Base-by-base conservation (phyloP, 2,113 vertebrate species). In the Dicaeum eximium region DNA sequence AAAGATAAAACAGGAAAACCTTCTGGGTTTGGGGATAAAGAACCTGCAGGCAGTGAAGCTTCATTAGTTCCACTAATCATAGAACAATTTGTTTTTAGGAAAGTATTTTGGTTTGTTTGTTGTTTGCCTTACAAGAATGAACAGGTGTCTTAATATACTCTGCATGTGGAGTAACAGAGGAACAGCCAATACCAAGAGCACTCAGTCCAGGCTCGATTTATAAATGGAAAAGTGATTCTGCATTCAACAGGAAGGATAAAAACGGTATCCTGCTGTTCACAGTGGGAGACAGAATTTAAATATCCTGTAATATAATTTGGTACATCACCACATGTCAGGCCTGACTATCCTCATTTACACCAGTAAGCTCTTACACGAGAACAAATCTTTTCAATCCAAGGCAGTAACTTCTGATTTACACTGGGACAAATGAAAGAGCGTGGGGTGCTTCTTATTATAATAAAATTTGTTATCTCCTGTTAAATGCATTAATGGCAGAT, bases 251-350 rank as follows among this genome's bases (percentile, higher is more conserved):
- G 94, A 97, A 93, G 96, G 95, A 97, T 93, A 94, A 97, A 97
- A 97, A 96, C 3, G 62, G 88, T 96, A 95, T 93, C 95, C 95
- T 95, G 93, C 93, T 97, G 97, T 94, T 97, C 96, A 94, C 88
- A 91, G 50, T 88, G 83, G 96, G 96, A 97, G 92, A 87, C 85
- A 92, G 95, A 94, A 97, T 96, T 95, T 97, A 97, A 96, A 97
- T 95, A 97, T 80, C 95, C 95, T 95, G 88, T 97, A 97, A 92
- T 90, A 95, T 96, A 96, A 97, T 97, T 95, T 94, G 90, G 91
- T 96, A 90, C 67, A 90, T 95, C 95, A 96, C 96, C 87, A 96
- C 92, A 97, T 86, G 92, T 73, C 89, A 95, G 88, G 83, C 65
- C 93, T 92, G 86, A 83, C 96, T 95, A 87, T 96, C 94, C 95